Conservation (phyloP, 2,113 vertebrate species). For the Crypturellus undulatus region DNA sequence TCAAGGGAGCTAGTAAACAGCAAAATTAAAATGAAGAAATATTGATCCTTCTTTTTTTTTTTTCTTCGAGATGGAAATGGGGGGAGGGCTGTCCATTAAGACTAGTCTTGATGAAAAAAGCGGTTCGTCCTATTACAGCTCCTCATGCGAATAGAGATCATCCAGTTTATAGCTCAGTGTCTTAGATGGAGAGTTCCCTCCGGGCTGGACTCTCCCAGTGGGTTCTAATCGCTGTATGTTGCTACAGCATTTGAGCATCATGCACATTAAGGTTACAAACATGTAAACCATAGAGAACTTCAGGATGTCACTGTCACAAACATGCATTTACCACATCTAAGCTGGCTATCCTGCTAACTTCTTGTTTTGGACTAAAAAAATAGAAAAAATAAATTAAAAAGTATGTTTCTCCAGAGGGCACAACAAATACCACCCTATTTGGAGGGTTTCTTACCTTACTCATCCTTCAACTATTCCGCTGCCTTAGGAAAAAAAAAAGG, state of each 20-base stretch:
- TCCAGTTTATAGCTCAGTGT: neutral
- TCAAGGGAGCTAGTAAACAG: neutral
- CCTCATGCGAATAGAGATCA: neutral
- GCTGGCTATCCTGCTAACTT: neutral
- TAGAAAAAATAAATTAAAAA: neutral
- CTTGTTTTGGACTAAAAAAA: neutral
- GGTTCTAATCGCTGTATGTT: neutral
- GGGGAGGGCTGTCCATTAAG: neutral
- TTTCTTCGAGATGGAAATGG: neutral
- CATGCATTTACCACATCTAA: neutral
- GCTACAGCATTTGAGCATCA: neutral
- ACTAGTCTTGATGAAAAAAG: neutral
- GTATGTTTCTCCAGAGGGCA: neutral
- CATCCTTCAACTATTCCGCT: conserved; percentile 1
- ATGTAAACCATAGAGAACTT: neutral
- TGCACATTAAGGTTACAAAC: neutral
- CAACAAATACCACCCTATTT: neutral
- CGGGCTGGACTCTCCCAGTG: neutral
- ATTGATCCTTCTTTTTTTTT: neutral
- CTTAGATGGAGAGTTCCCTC: neutral
- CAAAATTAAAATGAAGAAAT: neutral
- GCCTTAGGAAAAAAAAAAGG: conserved; percentile 5
- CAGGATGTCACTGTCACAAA: neutral
- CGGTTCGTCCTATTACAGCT: neutral
- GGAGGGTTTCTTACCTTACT: neutral